Base-by-base conservation (phyloP, 92 coral and sea anemone species). In the Parazoanthus darwini region DNA sequence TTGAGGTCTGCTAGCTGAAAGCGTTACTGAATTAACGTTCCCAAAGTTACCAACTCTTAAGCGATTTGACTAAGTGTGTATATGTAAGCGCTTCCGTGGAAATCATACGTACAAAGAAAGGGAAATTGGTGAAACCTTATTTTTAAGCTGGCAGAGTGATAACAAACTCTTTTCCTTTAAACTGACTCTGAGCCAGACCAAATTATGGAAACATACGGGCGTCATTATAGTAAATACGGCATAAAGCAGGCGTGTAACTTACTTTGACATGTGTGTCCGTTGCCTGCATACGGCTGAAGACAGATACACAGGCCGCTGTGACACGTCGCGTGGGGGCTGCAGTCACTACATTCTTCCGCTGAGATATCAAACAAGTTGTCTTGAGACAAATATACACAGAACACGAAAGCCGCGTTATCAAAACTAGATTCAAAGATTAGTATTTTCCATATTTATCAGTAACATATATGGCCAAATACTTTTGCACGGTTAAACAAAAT, bases 271-370 rank as follows among this genome's bases (percentile, higher is more conserved):
- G 89, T 89, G 44, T 95, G 94, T 54, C 99, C 99, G 75, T 94
- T 86, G 43, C 99, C 99, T 14, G 80, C 88, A 85, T 91, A 94
- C 26, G 94, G 97, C 44, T 94, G 94, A 23, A 93, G 81, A 76
- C 99, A 97, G 66, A 97, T 80, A 67, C 99, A 97, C 75, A 93
- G 38, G 8, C 96, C 95, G 65, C 92, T 91, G 18, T 87, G 95
- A 74, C 99, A 97, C 3, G 82, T 88, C 7, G 99, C 99, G 58
- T 93, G 86, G 1, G 99, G 94, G 88, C 97, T 95, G 80, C 99
- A 97, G 8, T 93, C 91, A 72, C 91, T 93, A 75, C 99, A 97
- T 23, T 93, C 98, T 29, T 87, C 65, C 36, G 67, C 58, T 35
- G 90, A 87, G 39, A 50, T 39, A 23, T 42, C n/a, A 65, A 23